Evolutionary conservation across 2,888 invertebrate genomes (phyloP).

Genomic region (Troilus luridus): DNA sequence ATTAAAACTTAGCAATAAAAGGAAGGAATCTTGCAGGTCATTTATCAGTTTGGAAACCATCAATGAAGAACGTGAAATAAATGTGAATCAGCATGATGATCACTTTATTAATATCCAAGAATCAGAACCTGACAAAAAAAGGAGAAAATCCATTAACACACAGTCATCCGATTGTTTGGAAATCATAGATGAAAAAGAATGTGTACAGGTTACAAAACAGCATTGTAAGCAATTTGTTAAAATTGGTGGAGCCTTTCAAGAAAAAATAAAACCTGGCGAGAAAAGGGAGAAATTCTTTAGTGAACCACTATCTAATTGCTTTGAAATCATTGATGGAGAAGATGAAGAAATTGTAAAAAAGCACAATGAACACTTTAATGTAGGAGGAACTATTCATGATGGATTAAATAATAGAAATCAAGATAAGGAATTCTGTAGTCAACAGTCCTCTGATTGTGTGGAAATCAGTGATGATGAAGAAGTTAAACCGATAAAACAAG

Average conservation of each 20-base stretch:
- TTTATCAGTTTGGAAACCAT: not conserved
- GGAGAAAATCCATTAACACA: not conserved
- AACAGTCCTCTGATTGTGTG: not conserved
- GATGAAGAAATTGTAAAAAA: not conserved
- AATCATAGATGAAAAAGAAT: not conserved
- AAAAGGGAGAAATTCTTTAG: not conserved
- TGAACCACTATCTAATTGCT: not conserved
- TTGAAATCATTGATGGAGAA: not conserved
- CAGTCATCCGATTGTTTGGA: not conserved
- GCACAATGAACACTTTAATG: not conserved
- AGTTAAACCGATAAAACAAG: not conserved
- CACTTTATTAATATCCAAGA: not conserved
- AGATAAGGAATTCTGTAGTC: not conserved
- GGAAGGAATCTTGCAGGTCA: not conserved
- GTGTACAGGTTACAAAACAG: not conserved
- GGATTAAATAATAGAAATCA: not conserved
- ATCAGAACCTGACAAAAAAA: not conserved
- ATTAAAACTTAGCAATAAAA: not conserved
- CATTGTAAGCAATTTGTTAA: not conserved
- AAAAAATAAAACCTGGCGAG: not conserved
- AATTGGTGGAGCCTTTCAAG: not conserved
- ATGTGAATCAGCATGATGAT: not conserved
- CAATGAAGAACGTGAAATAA: not conserved
- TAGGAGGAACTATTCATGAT: not conserved
- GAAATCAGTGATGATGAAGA: constrained; percentile 14